phyloP scores from a whole-genome alignment of 2,797 vertebrate species.

The Myotis findleyi region DNA sequence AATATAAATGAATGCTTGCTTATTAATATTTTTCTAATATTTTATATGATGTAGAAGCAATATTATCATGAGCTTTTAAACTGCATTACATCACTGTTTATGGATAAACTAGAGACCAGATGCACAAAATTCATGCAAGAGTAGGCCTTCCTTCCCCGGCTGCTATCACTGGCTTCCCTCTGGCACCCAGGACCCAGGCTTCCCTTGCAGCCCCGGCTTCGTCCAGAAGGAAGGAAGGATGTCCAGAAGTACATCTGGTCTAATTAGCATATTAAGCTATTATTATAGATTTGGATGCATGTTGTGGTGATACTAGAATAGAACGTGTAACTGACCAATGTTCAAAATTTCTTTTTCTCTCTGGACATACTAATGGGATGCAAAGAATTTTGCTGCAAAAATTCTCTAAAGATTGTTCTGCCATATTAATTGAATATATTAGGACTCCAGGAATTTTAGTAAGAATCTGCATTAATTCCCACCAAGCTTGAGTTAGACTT shows the following conservation, averaged over 20 bases:
- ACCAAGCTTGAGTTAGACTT: neutral
- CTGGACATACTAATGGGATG: neutral
- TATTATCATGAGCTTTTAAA: neutral
- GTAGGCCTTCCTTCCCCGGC: too few species aligned
- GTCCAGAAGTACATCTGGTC: too few species aligned
- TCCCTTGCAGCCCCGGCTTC: too few species aligned
- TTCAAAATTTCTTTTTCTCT: neutral
- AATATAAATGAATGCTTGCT: neutral
- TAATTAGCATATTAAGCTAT: too few species aligned
- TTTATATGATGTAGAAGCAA: neutral
- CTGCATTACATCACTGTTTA: neutral
- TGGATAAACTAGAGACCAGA: too few species aligned
- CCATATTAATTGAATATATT: constrained; percentile 50
- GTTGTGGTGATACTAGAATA: neutral
- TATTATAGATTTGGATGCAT: neutral
- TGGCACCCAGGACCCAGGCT: too few species aligned
- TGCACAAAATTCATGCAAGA: too few species aligned
- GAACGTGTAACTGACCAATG: neutral
- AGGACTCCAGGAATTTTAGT: constrained; percentile 34
- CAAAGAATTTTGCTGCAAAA: constrained; percentile 7
- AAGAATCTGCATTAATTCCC: constrained; percentile 46
- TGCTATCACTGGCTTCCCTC: too few species aligned
- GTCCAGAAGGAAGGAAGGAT: too few species aligned
- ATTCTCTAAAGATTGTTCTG: neutral
- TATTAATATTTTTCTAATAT: neutral